Conservation (phyloP, 2,797 vertebrate genomes). For the Triplophysa yarkandensis region DNA sequence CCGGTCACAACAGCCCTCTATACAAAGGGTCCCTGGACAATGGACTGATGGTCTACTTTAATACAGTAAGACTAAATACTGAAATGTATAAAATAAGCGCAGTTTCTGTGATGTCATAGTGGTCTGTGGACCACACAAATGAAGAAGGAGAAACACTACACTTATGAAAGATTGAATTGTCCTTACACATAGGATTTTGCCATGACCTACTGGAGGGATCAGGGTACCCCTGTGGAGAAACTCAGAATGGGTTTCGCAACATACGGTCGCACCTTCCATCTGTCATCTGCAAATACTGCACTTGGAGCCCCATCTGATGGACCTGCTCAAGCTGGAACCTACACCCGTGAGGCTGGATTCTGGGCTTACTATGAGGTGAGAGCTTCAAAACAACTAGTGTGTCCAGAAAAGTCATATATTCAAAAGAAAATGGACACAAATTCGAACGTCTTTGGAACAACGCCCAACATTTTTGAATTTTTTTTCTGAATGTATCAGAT, state of each 20-base stretch:
- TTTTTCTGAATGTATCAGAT: conserved; percentile 68
- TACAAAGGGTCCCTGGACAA: conserved; percentile 61
- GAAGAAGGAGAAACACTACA: too few relatives aligned
- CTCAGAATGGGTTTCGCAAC: conserved; percentile 67
- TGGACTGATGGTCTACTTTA: conserved; percentile 64
- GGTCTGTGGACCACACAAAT: neutral
- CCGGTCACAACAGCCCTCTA: conserved; percentile 76
- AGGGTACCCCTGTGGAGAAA: conserved; percentile 59
- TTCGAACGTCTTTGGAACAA: too few relatives aligned
- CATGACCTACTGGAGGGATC: conserved; percentile 69
- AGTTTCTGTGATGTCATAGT: neutral
- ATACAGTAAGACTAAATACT: conserved; percentile 61
- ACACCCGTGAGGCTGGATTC: conserved; percentile 81
- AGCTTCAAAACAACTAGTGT: neutral
- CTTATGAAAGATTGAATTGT: neutral
- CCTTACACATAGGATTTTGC: conserved; percentile 65
- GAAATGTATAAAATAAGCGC: too few relatives aligned
- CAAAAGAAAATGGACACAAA: too few relatives aligned
- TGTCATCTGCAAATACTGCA: conserved; percentile 37
- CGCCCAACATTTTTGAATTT: neutral
- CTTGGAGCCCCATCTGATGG: conserved; percentile 69
- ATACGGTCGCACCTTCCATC: conserved; percentile 58
- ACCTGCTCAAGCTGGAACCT: conserved; percentile 76
- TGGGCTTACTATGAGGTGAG: conserved; percentile 84
- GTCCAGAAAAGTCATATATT: neutral